A percentile compares a stretch with the other conserved stretches of the same genome.
phyloP scores from a whole-genome alignment of 92 coral and sea anemone species.

The Paragorgia papillata region DNA sequence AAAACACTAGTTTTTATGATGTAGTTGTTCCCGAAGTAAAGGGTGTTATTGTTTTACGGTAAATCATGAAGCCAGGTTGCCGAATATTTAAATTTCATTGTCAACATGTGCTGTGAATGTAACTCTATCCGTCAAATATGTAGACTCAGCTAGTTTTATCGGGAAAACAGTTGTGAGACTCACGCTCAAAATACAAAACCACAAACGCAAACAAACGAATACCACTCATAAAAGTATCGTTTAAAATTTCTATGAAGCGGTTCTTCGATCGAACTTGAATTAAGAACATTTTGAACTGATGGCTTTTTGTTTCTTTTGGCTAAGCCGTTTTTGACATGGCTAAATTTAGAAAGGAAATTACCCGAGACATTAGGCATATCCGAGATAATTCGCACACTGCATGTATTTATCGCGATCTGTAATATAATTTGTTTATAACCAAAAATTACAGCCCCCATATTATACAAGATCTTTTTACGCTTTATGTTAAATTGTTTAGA shows the following conservation, averaged over 20 bases:
- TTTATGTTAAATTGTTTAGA: not conserved
- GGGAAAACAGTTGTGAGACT: not conserved
- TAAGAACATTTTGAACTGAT: not conserved
- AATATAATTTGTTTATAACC: constrained; percentile 5
- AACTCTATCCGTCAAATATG: constrained; percentile 11
- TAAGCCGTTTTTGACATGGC: constrained; percentile 50
- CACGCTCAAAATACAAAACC: too few relatives aligned
- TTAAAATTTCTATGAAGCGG: not conserved
- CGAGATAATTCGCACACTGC: constrained; percentile 5
- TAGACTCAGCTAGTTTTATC: not conserved
- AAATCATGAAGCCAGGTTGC: not conserved
- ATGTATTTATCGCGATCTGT: constrained; percentile 8
- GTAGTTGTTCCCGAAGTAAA: not conserved
- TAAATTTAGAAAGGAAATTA: constrained; percentile 48
- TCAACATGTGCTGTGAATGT: constrained; percentile 48
- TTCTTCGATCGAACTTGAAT: too few relatives aligned
- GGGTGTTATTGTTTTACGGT: not conserved
- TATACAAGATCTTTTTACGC: not conserved
- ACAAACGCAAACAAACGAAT: too few relatives aligned
- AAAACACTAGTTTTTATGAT: not conserved
- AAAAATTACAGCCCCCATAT: constrained; percentile 2
- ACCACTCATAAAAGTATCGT: too few relatives aligned
- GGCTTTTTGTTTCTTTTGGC: constrained; percentile 29
- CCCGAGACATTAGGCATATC: constrained; percentile 27
- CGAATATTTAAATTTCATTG: constrained; percentile 7